Conservation (phyloP, 1,140 invertebrate genomes). For the Eueides isabella region DNA sequence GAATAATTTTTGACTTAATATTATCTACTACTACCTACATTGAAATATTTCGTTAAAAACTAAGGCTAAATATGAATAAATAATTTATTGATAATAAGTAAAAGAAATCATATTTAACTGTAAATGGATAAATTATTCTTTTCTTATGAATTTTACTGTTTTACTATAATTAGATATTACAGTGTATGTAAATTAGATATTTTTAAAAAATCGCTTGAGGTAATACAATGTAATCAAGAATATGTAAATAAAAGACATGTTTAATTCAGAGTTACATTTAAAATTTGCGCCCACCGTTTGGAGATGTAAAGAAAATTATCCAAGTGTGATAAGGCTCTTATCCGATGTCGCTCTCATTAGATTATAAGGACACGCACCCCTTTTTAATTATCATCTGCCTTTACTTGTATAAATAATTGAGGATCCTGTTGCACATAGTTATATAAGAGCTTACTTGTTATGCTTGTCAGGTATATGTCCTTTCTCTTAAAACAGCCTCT, state of each 20-base stretch:
- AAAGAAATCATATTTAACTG: too few species aligned
- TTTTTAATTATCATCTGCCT: not conserved
- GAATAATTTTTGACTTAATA: too few species aligned
- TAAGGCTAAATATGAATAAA: too few species aligned
- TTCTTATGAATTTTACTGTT: too few species aligned
- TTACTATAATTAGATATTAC: too few species aligned
- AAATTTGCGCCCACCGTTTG: not conserved
- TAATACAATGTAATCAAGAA: not conserved
- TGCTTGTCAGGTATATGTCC: not conserved
- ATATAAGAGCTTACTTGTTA: not conserved
- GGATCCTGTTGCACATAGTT: not conserved
- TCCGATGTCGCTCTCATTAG: constrained; percentile 7
- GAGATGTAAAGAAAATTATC: constrained; percentile 7
- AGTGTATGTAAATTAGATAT: not conserved
- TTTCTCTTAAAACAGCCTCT: too few species aligned
- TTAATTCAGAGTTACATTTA: constrained; percentile 5
- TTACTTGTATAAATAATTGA: constrained; percentile 7
- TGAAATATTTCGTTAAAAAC: too few species aligned
- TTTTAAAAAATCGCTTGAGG: not conserved
- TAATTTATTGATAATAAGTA: too few species aligned
- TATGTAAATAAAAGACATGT: not conserved
- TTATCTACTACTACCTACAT: too few species aligned
- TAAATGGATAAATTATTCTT: too few species aligned
- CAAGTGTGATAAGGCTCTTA: constrained; percentile 3
- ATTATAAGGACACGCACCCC: constrained; percentile 8